phyloP scores from a whole-genome alignment of 2,888 invertebrate genomes.

The Encarsia formosa region DNA sequence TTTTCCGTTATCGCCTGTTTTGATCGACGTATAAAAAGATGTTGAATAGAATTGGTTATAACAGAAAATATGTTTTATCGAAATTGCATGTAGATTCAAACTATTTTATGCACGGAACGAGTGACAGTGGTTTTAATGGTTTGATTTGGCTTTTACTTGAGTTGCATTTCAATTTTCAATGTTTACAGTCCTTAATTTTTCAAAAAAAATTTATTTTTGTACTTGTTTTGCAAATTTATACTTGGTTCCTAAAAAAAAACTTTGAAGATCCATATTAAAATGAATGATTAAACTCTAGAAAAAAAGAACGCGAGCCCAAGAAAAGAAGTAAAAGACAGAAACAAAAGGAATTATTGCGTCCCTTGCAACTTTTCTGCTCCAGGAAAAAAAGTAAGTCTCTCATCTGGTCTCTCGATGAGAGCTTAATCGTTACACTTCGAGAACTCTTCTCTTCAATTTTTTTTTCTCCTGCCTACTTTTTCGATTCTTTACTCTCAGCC shows the following conservation, averaged over 20 bases:
- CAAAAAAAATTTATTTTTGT: not conserved
- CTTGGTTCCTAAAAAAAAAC: not conserved
- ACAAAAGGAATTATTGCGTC: constrained; percentile 23
- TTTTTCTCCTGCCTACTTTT: too few species aligned
- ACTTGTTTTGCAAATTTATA: not conserved
- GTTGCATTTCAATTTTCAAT: not conserved
- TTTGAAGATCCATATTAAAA: not conserved
- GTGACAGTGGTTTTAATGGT: constrained; percentile 2
- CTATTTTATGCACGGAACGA: not conserved
- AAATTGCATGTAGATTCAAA: not conserved
- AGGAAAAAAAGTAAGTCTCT: constrained; percentile 7
- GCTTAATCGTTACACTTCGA: constrained; percentile 24
- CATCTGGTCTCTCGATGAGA: constrained; percentile 19
- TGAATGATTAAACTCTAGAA: constrained; percentile 17
- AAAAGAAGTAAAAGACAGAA: not conserved
- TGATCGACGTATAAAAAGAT: constrained; percentile 8
- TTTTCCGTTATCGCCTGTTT: constrained; percentile 1
- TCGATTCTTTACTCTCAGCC: too few species aligned
- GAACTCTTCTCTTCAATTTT: too few species aligned
- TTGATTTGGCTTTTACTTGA: not conserved
- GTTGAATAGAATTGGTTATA: constrained; percentile 8
- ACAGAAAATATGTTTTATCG: constrained; percentile 8
- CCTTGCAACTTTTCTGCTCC: constrained; percentile 21
- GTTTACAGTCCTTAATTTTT: not conserved
- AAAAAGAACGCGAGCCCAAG: not conserved